Evolutionary conservation across 2,888 invertebrate genomes (phyloP).

Genomic region (Venusia cambrica): DNA sequence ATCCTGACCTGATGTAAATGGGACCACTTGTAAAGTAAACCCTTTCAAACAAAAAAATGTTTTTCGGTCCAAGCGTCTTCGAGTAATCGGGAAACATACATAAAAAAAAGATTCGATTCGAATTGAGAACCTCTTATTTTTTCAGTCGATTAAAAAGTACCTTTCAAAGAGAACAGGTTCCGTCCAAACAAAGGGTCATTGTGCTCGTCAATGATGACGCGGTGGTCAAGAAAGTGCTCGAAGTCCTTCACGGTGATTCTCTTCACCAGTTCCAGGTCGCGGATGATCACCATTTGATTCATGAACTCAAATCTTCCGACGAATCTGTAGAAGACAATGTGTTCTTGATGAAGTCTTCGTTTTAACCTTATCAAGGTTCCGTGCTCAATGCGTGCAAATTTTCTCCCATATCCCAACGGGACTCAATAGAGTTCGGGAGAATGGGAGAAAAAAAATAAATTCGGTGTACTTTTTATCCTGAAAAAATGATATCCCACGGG

Average conservation of each 20-base stretch:
- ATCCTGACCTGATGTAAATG: too few relatives aligned
- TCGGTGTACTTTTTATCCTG: neutral
- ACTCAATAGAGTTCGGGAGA: too few relatives aligned
- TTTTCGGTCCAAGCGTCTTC: too few relatives aligned
- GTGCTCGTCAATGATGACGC: conserved; percentile 44
- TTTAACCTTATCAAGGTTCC: too few relatives aligned
- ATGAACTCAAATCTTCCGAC: conserved; percentile 19
- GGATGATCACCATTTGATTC: conserved; percentile 10
- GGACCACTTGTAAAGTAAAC: too few relatives aligned
- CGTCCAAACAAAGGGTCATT: conserved; percentile 72
- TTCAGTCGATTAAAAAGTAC: conserved; percentile 40
- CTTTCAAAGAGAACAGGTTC: conserved; percentile 67
- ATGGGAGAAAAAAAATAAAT: neutral
- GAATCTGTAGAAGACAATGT: too few relatives aligned
- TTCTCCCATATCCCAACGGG: too few relatives aligned
- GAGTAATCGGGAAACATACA: too few relatives aligned
- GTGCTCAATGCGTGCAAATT: too few relatives aligned
- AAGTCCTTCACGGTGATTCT: conserved; percentile 76
- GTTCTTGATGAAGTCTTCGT: too few relatives aligned
- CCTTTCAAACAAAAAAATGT: too few relatives aligned
- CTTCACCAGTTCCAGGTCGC: conserved; percentile 64
- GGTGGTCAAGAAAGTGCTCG: conserved; percentile 75
- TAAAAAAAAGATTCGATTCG: conserved; percentile 7
- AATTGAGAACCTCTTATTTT: neutral
- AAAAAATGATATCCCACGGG: too few relatives aligned